Conservation (phyloP, 1,140 invertebrate genomes). For the Tachypleus tridentatus region DNA sequence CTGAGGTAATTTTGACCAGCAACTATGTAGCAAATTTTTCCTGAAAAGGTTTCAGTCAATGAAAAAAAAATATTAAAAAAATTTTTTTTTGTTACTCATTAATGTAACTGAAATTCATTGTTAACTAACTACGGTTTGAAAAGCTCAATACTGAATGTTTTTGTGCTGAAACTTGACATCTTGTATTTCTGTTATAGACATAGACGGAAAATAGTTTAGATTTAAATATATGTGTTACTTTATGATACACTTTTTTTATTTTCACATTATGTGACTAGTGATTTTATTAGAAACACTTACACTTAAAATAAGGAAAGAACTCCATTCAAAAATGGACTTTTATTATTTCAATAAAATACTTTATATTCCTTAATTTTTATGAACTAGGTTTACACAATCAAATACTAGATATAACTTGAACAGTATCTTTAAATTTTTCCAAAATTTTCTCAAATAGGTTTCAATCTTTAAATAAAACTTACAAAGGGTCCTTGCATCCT, state of each 20-base stretch:
- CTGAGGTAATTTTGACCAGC: slow-evolving; percentile 57
- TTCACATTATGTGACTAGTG: not conserved
- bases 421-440: too few species aligned
- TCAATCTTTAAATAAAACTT: slow-evolving; percentile 37
- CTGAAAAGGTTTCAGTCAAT: slow-evolving; percentile 34
- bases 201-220: slow-evolving; percentile 11
- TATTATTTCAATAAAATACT: too few species aligned
- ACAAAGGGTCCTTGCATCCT: slow-evolving; percentile 61
- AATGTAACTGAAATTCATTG: too few species aligned
- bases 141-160: too few species aligned
- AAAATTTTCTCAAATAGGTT: not conserved
- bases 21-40: slow-evolving; percentile 55
- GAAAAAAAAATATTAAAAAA: too few species aligned
- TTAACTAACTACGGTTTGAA: too few species aligned
- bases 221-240: not conserved
- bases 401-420: too few species aligned
- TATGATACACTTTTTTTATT: not conserved
- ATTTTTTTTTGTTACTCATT: too few species aligned
- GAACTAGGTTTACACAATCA: too few species aligned
- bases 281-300: not conserved
- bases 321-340: not conserved
- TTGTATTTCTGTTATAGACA: not conserved
- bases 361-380: too few species aligned
- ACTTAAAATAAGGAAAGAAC: not conserved
- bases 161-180: too few species aligned